Base-by-base conservation (phyloP, 2,888 invertebrate genomes). In the Parascotia fuliginaria region DNA sequence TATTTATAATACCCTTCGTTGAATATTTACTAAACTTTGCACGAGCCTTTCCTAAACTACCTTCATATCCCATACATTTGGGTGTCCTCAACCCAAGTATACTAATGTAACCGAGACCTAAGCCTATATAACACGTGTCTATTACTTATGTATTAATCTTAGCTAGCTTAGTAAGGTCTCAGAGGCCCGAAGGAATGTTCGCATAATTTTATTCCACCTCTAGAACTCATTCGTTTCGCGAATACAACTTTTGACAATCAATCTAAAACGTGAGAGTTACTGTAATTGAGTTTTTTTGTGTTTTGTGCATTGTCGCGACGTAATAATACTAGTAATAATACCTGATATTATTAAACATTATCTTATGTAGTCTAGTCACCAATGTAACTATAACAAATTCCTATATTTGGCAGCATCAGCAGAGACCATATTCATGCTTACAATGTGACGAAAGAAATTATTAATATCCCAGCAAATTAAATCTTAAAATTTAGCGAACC, bases 81-180 rank as follows among this genome's bases (percentile, higher is more conserved):
- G 34, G 40, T 36, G 29, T 36, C 50, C 37, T 37, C 40, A 44
- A 33, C 43, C 38, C 11, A 39, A 48, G 37, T 55, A 55, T 59
- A 50, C 64, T 59, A 67, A 64, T 64, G 65, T 65, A 60, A 34
- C 43, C 57, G 39, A 60, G 51, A 53, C 68, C 57, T 60, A 60
- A 68, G 43, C 52, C 29, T 41, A 49, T 57, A 55, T 55, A 75
- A 73, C 84, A 90, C 87, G 87, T 84, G 81, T 88, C 85, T 92
- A 93, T 93, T 93, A 93, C 90, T 93, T 93, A 93, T 93, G 93
- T 93, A 93, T 93, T 92, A 92, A 89, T 84, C 83, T 77, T 85
- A 81, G 80, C 81, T 54, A 83, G 55, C 85, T 58, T 33, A 82
- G 82, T 91, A 93, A 93, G 89, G 76, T 92, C 93, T 92, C 92